Conservation (phyloP, 2,797 vertebrate genomes). For the Falco berigora region DNA sequence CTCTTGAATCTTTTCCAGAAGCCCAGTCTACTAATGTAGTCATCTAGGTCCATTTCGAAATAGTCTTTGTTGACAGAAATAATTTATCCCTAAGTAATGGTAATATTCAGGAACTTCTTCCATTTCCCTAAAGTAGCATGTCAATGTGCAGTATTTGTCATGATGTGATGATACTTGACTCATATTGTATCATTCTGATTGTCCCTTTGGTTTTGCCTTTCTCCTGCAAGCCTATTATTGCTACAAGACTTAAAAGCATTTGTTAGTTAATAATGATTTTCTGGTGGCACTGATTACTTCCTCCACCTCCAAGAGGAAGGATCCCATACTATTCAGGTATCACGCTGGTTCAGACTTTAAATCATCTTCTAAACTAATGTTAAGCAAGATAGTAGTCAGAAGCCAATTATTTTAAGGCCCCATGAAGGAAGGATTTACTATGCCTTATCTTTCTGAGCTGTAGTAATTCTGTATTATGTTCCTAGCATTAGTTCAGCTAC, state of each 20-base stretch:
- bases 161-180: not conserved
- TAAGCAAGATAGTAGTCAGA: not conserved
- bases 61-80: not conserved
- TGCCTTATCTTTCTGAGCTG: not conserved
- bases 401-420: not conserved
- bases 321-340: not conserved
- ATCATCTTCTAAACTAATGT: not conserved
- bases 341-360: not conserved
- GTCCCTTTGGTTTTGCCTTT: not conserved
- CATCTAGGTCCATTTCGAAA: not conserved
- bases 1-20: not conserved
- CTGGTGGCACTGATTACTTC: not conserved
- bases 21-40: not conserved
- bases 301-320: not conserved
- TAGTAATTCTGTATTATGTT: not conserved
- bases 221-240: not conserved
- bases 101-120: not conserved
- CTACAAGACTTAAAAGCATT: not conserved
- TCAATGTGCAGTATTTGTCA: not conserved
- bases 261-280: not conserved
- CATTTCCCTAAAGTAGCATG: not conserved
- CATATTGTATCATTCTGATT: not conserved
- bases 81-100: not conserved
- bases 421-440: not conserved
- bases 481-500: not conserved